A percentile compares a stretch with the other conserved stretches of the same genome.
Evolutionary conservation across 2,113 vertebrate genomes (phyloP).

Genomic region (Nanorana parkeri): DNA sequence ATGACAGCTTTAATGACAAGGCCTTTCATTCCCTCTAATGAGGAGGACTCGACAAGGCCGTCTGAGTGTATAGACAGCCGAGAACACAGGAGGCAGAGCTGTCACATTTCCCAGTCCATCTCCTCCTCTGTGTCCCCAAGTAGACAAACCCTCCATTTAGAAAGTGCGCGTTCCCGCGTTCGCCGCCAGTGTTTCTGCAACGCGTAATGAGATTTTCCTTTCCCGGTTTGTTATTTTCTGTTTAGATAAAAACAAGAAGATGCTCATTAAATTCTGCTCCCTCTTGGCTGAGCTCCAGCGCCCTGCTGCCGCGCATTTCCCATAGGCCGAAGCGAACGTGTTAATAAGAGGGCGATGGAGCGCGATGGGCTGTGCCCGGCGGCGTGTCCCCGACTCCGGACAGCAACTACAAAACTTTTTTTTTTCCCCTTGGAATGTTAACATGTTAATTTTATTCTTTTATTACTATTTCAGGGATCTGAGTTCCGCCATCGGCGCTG

Average conservation of each 20-base stretch:
- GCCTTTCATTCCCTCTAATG: constrained; percentile 6
- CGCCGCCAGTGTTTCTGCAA: constrained; percentile 6
- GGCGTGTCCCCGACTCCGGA: not conserved
- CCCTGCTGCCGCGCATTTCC: not conserved
- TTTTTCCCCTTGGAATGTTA: too few relatives aligned
- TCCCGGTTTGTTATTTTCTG: constrained; percentile 49
- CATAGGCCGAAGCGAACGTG: constrained; percentile 14
- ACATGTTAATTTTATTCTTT: too few relatives aligned
- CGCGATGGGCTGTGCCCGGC: constrained; percentile 1
- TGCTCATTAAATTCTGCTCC: constrained; percentile 47
- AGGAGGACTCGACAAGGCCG: constrained; percentile 14
- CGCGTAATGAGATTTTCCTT: constrained; percentile 52
- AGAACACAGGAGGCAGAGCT: not conserved
- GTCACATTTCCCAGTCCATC: constrained; percentile 3
- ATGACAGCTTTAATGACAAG: constrained; percentile 3
- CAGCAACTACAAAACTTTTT: not conserved
- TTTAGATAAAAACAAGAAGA: constrained; percentile 54
- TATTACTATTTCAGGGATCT: too few relatives aligned
- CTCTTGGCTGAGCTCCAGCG: constrained; percentile 29
- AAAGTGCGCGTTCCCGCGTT: constrained; percentile 19
- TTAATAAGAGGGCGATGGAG: constrained; percentile 21
- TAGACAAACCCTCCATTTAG: constrained; percentile 39
- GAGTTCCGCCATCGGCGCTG: too few relatives aligned
- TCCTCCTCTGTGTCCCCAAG: constrained; percentile 8
- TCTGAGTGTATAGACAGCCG: not conserved